Evolutionary conservation across 2,113 vertebrate genomes (phyloP).

Genomic region (Gasterosteus nipponicus): DNA sequence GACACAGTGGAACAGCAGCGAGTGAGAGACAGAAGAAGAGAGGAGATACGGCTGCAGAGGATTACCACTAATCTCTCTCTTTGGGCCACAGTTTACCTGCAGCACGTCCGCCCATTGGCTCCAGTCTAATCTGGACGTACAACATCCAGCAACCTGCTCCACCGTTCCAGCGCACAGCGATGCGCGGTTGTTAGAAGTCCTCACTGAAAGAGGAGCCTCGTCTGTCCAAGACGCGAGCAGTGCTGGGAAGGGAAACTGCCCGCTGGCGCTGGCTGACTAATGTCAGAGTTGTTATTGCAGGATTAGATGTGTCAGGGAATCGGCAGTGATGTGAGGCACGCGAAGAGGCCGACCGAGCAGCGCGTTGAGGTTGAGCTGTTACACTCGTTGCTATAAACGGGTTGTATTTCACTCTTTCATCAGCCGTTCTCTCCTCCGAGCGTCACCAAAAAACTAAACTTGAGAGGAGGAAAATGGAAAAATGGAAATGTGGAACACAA

Average conservation of each 20-base stretch:
- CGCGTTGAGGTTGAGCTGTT: background rate
- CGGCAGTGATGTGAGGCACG: constrained; percentile 35
- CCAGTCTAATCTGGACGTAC: constrained; percentile 62
- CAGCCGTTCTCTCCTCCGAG: background rate
- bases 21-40: constrained; percentile 27
- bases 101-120: constrained; percentile 63
- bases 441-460: background rate
- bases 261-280: constrained; percentile 1
- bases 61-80: constrained; percentile 77
- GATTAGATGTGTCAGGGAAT: constrained; percentile 49
- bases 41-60: constrained; percentile 54
- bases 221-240: background rate
- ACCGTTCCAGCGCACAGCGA: constrained; percentile 1
- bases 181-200: constrained; percentile 1
- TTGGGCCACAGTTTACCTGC: constrained; percentile 39
- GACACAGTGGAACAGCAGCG: constrained; percentile 5
- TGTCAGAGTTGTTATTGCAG: constrained; percentile 10
- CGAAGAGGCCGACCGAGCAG: background rate
- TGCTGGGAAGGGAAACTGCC: background rate
- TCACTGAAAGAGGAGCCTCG: constrained; percentile 31
- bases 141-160: constrained; percentile 23
- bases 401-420: background rate
- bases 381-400: background rate
- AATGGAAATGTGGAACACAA: background rate
- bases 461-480: background rate